Conservation (phyloP, 2,888 invertebrate species). For the Crematogaster levior region DNA sequence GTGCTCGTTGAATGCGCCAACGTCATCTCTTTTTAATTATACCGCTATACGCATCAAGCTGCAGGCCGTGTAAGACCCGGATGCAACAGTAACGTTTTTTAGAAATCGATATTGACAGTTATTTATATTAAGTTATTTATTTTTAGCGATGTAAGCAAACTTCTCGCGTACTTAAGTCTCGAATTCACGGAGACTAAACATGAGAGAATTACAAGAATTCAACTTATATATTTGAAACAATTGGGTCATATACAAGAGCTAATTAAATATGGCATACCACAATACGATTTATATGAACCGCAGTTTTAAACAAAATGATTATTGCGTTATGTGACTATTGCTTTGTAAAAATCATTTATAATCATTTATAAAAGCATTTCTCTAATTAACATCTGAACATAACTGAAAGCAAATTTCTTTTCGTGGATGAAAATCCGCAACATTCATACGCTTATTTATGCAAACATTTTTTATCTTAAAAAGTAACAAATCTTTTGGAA, state of each 20-base stretch:
- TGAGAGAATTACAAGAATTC: not conserved
- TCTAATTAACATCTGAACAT: not conserved
- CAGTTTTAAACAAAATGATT: not conserved
- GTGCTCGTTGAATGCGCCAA: not conserved
- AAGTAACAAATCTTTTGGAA: not conserved
- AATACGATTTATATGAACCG: not conserved
- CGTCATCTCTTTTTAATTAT: slow-evolving; percentile 20
- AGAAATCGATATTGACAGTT: slow-evolving; percentile 28
- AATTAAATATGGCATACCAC: slow-evolving; percentile 3
- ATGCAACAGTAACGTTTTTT: not conserved
- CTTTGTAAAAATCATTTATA: not conserved
- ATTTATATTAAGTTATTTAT: not conserved
- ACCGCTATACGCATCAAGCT: not conserved
- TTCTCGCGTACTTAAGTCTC: not conserved
- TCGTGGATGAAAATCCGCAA: not conserved
- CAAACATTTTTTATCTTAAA: slow-evolving; percentile 13
- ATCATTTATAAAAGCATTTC: not conserved
- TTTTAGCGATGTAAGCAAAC: not conserved
- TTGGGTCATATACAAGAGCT: not conserved
- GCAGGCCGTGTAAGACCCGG: not conserved
- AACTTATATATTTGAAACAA: not conserved
- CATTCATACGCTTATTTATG: not conserved
- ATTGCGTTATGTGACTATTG: not conserved
- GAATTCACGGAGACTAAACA: not conserved
- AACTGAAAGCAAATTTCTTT: not conserved